These are phyloP conservation scores for Dynastes tityus DNA, from an alignment of 2,888 invertebrate genomes.

Conservation along the genomic window DNA sequence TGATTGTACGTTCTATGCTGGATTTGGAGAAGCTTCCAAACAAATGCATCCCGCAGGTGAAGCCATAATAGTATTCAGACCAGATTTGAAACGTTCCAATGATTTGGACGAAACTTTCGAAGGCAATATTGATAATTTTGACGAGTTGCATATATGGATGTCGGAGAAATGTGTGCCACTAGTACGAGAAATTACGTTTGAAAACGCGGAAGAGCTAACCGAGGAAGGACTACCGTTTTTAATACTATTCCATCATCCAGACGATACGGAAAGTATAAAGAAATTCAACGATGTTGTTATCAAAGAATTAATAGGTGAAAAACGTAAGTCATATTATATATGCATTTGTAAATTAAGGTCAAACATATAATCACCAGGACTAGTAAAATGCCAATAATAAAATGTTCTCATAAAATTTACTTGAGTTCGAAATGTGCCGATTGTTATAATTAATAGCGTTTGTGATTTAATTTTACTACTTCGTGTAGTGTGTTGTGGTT, in stretches of 20 bases:
- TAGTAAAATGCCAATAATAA: too few relatives aligned
- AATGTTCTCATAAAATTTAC: too few relatives aligned
- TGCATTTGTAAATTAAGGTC: too few relatives aligned
- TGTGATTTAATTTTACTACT: too few relatives aligned
- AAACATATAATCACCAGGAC: too few relatives aligned
- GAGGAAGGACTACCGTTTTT: slow-evolving; percentile 99
- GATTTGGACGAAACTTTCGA: slow-evolving; percentile 88
- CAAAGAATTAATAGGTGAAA: slow-evolving; percentile 86
- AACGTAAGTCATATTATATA: slow-evolving; percentile 80
- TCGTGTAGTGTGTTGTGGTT: not conserved
- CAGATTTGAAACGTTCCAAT: slow-evolving; percentile 84
- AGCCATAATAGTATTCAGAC: slow-evolving; percentile 87
- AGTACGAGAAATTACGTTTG: slow-evolving; percentile 98
- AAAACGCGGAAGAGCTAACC: slow-evolving; percentile 98
- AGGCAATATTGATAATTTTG: slow-evolving; percentile 83
- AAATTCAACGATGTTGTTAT: slow-evolving; percentile 87
- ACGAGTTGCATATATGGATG: slow-evolving; percentile 91
- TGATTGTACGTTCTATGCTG: slow-evolving; percentile 95
- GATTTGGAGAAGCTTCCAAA: slow-evolving; percentile 87
- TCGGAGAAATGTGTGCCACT: slow-evolving; percentile 95
- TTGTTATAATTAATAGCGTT: too few relatives aligned
- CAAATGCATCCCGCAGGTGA: slow-evolving; percentile 91
- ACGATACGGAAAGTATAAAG: slow-evolving; percentile 87
- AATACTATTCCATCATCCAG: slow-evolving; percentile 94
- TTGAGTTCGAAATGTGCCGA: too few relatives aligned